Percentiles rank a stretch among this genome's conserved stretches.
Conservation (phyloP, 2,888 invertebrate genomes). For the Chelonus formosanus region DNA sequence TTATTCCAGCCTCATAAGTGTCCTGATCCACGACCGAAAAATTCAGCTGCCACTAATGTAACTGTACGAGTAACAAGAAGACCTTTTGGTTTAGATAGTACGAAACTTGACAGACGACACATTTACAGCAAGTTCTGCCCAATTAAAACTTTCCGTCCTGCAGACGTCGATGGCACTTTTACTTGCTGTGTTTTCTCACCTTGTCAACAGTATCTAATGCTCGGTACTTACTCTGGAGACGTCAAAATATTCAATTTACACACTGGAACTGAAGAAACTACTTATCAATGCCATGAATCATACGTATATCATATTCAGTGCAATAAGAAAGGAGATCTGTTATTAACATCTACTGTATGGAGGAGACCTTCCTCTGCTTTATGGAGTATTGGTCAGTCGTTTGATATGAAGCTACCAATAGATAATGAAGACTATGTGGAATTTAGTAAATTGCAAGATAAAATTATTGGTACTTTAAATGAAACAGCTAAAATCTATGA, state of each 20-base stretch:
- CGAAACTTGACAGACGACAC: conserved; percentile 79
- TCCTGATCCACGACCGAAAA: conserved; percentile 82
- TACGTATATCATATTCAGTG: conserved; percentile 84
- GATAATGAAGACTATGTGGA: conserved; percentile 90
- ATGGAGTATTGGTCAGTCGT: conserved; percentile 73
- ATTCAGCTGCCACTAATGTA: conserved; percentile 76
- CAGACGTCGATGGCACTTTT: conserved; percentile 78
- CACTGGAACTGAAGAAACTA: conserved; percentile 82
- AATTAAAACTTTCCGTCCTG: conserved; percentile 75
- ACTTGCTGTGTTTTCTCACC: conserved; percentile 77
- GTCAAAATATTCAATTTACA: conserved; percentile 87
- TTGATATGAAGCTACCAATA: conserved; percentile 68
- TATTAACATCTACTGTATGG: conserved; percentile 89
- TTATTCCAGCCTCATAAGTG: conserved; percentile 94
- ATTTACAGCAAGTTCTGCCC: conserved; percentile 86
- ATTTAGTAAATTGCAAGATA: conserved; percentile 89
- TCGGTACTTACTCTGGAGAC: conserved; percentile 92
- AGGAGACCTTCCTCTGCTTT: conserved; percentile 83
- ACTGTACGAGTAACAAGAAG: conserved; percentile 66
- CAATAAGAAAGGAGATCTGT: conserved; percentile 74
- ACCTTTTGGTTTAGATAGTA: conserved; percentile 67
- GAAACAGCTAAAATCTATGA: conserved; percentile 90
- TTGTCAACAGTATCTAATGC: conserved; percentile 74
- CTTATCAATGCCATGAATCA: conserved; percentile 85
- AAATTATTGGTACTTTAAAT: conserved; percentile 87